Percentiles rank a stretch among this genome's conserved stretches.
phyloP scores from a whole-genome alignment of 1,140 invertebrate species.

The Carcinoscorpius rotundicauda region DNA sequence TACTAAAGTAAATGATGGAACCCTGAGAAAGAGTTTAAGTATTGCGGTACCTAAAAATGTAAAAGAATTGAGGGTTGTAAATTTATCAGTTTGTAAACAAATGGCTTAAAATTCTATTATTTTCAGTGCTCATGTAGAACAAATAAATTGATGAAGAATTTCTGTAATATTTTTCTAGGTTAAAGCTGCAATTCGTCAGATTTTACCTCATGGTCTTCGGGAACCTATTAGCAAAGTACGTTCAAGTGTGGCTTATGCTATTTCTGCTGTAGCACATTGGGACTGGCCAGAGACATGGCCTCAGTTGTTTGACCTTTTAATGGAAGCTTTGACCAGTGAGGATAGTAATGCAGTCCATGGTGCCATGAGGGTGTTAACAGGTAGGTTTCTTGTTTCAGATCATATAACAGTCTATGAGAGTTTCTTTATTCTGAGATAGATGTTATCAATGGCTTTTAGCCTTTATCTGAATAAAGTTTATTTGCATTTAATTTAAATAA shows the following conservation, averaged over 20 bases:
- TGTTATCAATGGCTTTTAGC: too few relatives aligned
- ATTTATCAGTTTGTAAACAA: too few relatives aligned
- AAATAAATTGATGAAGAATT: too few relatives aligned
- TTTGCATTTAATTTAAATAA: too few relatives aligned
- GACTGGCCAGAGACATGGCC: constrained; percentile 71
- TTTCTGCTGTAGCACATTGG: constrained; percentile 60
- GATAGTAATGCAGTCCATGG: constrained; percentile 51
- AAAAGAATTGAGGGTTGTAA: too few relatives aligned
- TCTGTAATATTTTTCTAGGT: constrained; percentile 30
- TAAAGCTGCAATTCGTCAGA: constrained; percentile 51
- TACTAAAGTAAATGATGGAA: too few relatives aligned
- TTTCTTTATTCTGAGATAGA: too few relatives aligned
- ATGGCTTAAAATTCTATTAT: too few relatives aligned
- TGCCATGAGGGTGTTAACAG: constrained; percentile 58
- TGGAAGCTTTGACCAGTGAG: constrained; percentile 42
- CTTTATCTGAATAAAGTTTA: too few relatives aligned
- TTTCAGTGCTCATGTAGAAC: too few relatives aligned
- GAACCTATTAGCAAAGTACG: constrained; percentile 56
- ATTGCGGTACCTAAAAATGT: too few relatives aligned
- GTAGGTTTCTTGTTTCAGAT: constrained; percentile 22
- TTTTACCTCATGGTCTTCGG: constrained; percentile 51
- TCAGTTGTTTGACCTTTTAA: constrained; percentile 55
- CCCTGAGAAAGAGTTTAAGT: too few relatives aligned
- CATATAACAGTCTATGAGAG: background rate
- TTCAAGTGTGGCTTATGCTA: constrained; percentile 53